A percentile compares a stretch with the other conserved stretches of the same genome.
phyloP scores from a whole-genome alignment of 2,797 vertebrate species.

The Poecilia velifera region DNA sequence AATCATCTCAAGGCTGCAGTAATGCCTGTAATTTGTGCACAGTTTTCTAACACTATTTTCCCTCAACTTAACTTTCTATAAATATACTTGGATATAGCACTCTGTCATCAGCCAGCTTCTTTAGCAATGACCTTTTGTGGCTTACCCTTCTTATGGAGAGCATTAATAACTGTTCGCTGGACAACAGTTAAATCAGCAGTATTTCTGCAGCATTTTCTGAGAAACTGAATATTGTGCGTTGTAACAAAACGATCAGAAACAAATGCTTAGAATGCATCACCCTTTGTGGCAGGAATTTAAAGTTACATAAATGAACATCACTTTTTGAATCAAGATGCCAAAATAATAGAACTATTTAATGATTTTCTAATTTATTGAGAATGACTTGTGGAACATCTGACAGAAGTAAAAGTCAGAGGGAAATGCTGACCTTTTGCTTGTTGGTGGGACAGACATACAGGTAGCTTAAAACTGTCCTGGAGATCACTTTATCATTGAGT shows the following conservation, averaged over 20 bases:
- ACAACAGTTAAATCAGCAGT: background rate
- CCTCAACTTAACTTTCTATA: background rate
- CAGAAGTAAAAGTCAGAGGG: slow-evolving; percentile 36
- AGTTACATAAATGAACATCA: background rate
- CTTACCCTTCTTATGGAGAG: background rate
- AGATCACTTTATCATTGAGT: slow-evolving; percentile 92
- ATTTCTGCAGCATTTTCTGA: background rate
- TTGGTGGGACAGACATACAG: slow-evolving; percentile 97
- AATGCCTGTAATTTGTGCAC: background rate
- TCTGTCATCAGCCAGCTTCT: background rate
- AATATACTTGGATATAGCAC: background rate
- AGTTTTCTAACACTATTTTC: background rate
- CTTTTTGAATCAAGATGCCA: background rate
- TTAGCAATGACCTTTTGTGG: slow-evolving; percentile 1
- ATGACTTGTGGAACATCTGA: slow-evolving; percentile 26
- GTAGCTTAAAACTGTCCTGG: slow-evolving; percentile 95
- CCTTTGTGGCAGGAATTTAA: background rate
- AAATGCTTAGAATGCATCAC: background rate
- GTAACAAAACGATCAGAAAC: background rate
- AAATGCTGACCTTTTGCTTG: slow-evolving; percentile 90
- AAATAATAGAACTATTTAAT: background rate
- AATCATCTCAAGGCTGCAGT: background rate
- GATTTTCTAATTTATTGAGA: slow-evolving; percentile 3
- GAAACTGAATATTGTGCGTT: background rate
- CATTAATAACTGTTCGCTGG: background rate